These are phyloP conservation scores for Synodontis membranacea DNA, from an alignment of 2,113 vertebrate genomes.

Conservation along the genomic window DNA sequence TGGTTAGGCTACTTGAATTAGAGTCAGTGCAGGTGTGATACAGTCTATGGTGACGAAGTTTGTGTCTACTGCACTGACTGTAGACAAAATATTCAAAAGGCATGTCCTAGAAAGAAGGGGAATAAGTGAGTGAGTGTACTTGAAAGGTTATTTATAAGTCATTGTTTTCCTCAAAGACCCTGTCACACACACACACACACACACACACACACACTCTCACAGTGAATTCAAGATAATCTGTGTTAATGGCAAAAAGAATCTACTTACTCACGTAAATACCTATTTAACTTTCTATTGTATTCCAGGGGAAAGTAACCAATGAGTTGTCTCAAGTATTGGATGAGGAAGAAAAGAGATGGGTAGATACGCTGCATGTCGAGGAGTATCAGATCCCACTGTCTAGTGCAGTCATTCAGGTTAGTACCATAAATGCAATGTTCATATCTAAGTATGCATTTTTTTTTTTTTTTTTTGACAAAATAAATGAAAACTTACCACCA, in stretches of 20 bases:
- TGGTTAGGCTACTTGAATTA: constrained; percentile 35
- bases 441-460: background rate
- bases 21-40: constrained; percentile 26
- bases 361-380: constrained; percentile 61
- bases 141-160: constrained; percentile 15
- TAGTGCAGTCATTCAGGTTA: constrained; percentile 73
- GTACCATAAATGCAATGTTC: background rate
- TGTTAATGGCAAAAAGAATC: background rate
- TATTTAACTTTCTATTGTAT: constrained; percentile 24
- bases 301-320: constrained; percentile 68
- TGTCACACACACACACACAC: background rate
- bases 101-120: constrained; percentile 12
- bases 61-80: background rate
- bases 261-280: background rate
- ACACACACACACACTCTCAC: background rate
- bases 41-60: background rate
- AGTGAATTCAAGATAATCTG: background rate
- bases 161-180: background rate
- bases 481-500: constrained; percentile 41
- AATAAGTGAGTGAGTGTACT: constrained; percentile 15
- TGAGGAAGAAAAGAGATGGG: constrained; percentile 73
- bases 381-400: constrained; percentile 71
- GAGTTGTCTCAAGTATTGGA: constrained; percentile 74
- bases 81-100: constrained; percentile 22
- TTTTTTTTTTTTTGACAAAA: constrained; percentile 11